Evolutionary conservation across 2,797 vertebrate genomes (phyloP).

Genomic region (Premnoplex brunnescens): DNA sequence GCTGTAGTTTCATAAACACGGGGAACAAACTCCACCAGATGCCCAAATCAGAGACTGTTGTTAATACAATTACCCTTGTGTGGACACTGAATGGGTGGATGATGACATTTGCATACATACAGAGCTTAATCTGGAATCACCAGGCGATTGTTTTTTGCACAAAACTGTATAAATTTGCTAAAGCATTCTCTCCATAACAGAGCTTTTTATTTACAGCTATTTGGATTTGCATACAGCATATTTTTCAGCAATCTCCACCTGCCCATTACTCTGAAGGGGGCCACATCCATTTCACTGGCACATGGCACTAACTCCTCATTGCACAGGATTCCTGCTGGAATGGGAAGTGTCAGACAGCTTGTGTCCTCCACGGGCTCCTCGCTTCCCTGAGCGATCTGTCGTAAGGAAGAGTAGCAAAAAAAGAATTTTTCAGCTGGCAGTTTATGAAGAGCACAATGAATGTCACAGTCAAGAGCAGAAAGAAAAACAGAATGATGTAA

Average conservation of each 20-base stretch:
- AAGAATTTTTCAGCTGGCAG: constrained; percentile 96
- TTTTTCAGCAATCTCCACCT: not conserved
- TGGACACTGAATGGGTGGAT: constrained; percentile 28
- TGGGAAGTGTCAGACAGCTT: constrained; percentile 68
- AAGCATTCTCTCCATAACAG: not conserved
- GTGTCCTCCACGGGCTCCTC: constrained; percentile 91
- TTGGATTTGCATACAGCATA: not conserved
- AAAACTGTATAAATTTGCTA: not conserved
- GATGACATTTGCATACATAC: constrained; percentile 54
- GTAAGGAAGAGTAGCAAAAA: constrained; percentile 95
- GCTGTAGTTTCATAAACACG: not conserved
- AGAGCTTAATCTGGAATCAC: not conserved
- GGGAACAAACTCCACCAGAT: not conserved
- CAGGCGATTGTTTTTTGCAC: not conserved
- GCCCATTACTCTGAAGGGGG: not conserved
- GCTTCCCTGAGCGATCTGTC: constrained; percentile 95
- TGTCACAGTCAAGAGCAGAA: constrained; percentile 91
- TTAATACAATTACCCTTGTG: constrained; percentile 17
- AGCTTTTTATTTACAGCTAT: constrained; percentile 53
- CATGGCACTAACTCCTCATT: not conserved
- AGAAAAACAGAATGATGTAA: constrained; percentile 93
- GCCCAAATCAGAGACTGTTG: constrained; percentile 16
- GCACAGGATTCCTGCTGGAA: not conserved
- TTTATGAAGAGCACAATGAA: constrained; percentile 97
- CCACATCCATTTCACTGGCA: not conserved